Evolutionary conservation across 2,797 vertebrate species (phyloP), one percentile per base, ranked within the genome.

Genomic region (Dicrostonyx torquatus): DNA sequence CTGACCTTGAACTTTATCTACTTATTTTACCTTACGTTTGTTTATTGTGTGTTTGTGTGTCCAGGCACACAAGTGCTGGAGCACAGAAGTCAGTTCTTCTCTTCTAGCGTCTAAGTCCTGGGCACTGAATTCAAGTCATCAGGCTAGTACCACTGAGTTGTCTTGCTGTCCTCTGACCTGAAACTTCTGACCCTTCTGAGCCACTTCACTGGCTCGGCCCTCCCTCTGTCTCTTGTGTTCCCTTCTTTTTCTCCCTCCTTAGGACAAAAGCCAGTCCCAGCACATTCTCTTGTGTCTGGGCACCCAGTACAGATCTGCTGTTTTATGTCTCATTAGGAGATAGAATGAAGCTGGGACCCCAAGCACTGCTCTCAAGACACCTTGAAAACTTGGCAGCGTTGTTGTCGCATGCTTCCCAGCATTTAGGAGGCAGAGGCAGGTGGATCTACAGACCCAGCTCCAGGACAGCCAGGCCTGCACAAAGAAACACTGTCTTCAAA

Each of bases 261-360:
- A 87, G 31, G 79, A 94, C 31, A 50, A 84, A 94, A 31, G 50
- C 70, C 26, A 8, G 75, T 79, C 45, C 64, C 29, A 80, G 88
- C 58, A 72, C 64, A 34, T 64, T 64, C 37, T 79, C 68, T 53
- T 14, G 0, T 0, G 15, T 60, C 55, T 60, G 17, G 31, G 37
- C 8, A 43, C 7, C 55, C 20, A 26, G 34, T 31, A 13, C 4
- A 43, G 48, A 10, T 43, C 0, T 72, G 17, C 34, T 7, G 29
- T 45, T 48, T 55, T 24, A 2, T 1, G 8, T 8, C 50, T 24
- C 60, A 18, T 18, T 1, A 2, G 34, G 70, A 64, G 29, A 92
- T 20, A n/a, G 22, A n/a, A 31, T 1, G 7, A n/a, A n/a, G 31
- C 26, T 6, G 1, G 55, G 50, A 50, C 1, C 3, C 68, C 2